These are phyloP conservation scores for Spinus olivaceus DNA, from an alignment of 2,797 vertebrate species.

Conservation along the genomic window DNA sequence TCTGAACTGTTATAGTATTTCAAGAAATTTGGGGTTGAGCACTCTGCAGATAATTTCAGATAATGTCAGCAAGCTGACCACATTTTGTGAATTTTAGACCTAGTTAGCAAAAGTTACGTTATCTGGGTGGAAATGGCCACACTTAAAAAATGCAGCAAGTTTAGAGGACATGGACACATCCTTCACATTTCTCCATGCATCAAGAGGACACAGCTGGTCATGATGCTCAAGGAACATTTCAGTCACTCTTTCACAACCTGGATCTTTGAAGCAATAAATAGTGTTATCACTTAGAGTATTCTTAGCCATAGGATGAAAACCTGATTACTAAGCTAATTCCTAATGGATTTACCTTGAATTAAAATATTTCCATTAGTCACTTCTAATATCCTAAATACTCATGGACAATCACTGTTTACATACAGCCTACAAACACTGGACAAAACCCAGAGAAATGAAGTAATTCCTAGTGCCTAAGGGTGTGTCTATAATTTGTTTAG, in stretches of 20 bases:
- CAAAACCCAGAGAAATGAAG: not conserved
- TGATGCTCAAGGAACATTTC: not conserved
- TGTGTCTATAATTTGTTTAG: not conserved
- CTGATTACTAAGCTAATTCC: not conserved
- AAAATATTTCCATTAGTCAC: not conserved
- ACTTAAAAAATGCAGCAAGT: not conserved
- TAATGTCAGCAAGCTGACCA: not conserved
- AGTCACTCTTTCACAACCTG: not conserved
- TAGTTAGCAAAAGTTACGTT: not conserved
- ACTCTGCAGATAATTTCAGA: not conserved
- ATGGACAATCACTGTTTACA: not conserved
- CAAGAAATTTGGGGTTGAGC: not conserved
- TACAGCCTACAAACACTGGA: not conserved
- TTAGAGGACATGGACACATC: not conserved
- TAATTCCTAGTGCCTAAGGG: not conserved
- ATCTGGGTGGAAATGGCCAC: not conserved
- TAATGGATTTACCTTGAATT: not conserved
- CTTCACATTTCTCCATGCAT: not conserved
- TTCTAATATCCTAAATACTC: not conserved
- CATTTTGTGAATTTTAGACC: not conserved
- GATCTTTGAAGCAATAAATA: not conserved
- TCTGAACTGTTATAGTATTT: not conserved
- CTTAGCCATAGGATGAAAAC: not conserved
- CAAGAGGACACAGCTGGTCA: not conserved
- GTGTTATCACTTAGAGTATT: not conserved